phyloP scores from a whole-genome alignment of 2,797 vertebrate genomes.

The Melanogrammus aeglefinus region DNA sequence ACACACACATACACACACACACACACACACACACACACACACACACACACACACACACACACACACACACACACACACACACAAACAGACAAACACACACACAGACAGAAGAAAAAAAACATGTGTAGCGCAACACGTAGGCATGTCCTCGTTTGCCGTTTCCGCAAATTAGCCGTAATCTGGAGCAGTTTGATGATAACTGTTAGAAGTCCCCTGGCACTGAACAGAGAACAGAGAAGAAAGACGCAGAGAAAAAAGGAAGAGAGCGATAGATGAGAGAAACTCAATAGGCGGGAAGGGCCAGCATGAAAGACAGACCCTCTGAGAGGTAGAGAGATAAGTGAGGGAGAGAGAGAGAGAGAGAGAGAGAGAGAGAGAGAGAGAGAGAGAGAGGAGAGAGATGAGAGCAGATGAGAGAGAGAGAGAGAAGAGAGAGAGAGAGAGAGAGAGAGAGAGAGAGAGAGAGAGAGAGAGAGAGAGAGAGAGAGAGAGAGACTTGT shows the following conservation, averaged over 20 bases:
- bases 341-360: neutral
- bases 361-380: neutral
- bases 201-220: neutral
- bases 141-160: slow-evolving; percentile 23
- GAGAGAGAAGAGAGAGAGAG: neutral
- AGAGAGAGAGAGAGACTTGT: neutral
- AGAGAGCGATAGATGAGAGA: too few species aligned
- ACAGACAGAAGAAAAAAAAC: neutral
- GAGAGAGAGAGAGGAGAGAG: neutral
- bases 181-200: slow-evolving; percentile 29
- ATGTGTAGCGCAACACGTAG: slow-evolving; percentile 39
- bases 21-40: slow-evolving; percentile 10
- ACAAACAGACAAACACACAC: slow-evolving; percentile 20
- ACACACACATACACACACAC: slow-evolving; percentile 13
- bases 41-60: slow-evolving; percentile 15
- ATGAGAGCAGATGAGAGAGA: too few species aligned
- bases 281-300: too few species aligned
- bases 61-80: slow-evolving; percentile 6
- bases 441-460: slow-evolving; percentile 8
- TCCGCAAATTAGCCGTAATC: slow-evolving; percentile 32
- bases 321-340: too few species aligned
- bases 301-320: too few species aligned
- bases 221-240: neutral
- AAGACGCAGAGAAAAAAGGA: neutral
- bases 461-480: slow-evolving; percentile 21